A percentile compares a stretch with the other conserved stretches of the same genome.
Conservation (phyloP, 2,888 invertebrate genomes). For the Euzophera pinguis region DNA sequence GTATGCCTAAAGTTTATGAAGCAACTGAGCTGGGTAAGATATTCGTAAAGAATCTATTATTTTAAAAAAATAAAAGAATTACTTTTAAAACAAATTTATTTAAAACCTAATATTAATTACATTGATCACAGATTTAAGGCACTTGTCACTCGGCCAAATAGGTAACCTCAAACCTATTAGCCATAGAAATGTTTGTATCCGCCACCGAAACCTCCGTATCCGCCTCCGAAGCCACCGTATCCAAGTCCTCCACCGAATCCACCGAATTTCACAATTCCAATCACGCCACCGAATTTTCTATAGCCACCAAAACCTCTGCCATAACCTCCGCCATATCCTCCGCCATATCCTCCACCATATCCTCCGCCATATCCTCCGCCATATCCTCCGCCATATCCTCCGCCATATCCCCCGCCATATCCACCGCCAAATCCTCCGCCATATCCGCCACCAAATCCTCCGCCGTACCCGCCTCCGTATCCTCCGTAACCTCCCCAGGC, state of each 20-base stretch:
- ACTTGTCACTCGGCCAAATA: neutral
- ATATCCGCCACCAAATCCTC: neutral
- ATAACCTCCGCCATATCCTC: neutral
- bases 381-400: neutral
- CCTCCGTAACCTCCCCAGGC: constrained; percentile 12
- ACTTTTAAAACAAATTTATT: neutral
- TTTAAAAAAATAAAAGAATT: neutral
- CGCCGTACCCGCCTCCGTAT: neutral
- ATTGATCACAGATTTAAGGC: constrained; percentile 1
- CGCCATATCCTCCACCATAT: neutral
- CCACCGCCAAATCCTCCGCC: neutral
- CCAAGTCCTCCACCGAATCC: neutral
- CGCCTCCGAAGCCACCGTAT: constrained; percentile 6
- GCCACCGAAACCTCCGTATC: constrained; percentile 7
- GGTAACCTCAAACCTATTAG: neutral
- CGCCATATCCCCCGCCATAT: neutral
- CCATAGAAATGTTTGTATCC: neutral
- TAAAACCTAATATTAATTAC: neutral
- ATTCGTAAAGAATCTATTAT: too few species aligned
- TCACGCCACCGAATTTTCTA: constrained; percentile 12
- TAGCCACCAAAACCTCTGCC: neutral
- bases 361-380: constrained; percentile 7
- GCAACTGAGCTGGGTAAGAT: too few species aligned
- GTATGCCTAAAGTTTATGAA: too few species aligned
- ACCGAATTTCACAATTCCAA: constrained; percentile 9